Percentiles rank a stretch among this genome's conserved stretches.
These are phyloP conservation scores for Ianthella basta DNA, from an alignment of 37 sponge, comb jelly and placozoan genomes.

Conservation along the genomic window DNA sequence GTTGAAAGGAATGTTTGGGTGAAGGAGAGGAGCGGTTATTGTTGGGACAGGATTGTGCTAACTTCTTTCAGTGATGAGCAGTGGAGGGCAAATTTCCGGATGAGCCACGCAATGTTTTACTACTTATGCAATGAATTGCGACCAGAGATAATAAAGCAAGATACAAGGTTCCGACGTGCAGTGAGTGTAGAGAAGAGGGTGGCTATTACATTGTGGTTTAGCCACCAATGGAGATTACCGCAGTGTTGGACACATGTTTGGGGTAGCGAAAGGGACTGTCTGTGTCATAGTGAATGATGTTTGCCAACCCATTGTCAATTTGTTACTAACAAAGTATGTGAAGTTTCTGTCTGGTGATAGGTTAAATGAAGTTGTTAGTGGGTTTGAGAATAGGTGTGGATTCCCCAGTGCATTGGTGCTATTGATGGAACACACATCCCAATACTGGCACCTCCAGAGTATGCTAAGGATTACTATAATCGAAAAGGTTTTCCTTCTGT, in stretches of 20 bases:
- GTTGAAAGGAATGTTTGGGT: no score
- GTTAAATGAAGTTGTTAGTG: not conserved
- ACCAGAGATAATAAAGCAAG: conserved; percentile 4
- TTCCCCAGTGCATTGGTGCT: conserved; percentile 46
- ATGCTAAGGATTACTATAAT: conserved; percentile 51
- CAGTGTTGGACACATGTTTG: conserved; percentile 47
- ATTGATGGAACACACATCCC: conserved; percentile 54
- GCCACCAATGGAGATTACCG: conserved; percentile 44
- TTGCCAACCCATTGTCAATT: conserved; percentile 19
- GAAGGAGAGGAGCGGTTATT: conserved; percentile 25
- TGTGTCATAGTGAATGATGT: conserved; percentile 43
- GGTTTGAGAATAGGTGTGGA: conserved; percentile 24
- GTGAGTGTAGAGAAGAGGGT: conserved; percentile 25
- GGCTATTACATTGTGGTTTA: conserved; percentile 49
- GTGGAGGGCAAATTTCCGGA: no score
- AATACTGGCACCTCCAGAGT: conserved; percentile 32
- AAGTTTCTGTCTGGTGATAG: conserved; percentile 26
- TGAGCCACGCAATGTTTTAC: conserved; percentile 13
- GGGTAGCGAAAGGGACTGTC: conserved; percentile 36
- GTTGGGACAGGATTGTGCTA: conserved; percentile 42
- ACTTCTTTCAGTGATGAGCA: no score
- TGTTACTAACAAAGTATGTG: conserved; percentile 15
- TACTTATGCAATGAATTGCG: conserved; percentile 13
- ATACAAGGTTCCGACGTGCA: not conserved
- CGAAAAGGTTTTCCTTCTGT: conserved; percentile 47